Evolutionary conservation across 2,113 vertebrate species (phyloP).

Genomic region (Lepus americanus): DNA sequence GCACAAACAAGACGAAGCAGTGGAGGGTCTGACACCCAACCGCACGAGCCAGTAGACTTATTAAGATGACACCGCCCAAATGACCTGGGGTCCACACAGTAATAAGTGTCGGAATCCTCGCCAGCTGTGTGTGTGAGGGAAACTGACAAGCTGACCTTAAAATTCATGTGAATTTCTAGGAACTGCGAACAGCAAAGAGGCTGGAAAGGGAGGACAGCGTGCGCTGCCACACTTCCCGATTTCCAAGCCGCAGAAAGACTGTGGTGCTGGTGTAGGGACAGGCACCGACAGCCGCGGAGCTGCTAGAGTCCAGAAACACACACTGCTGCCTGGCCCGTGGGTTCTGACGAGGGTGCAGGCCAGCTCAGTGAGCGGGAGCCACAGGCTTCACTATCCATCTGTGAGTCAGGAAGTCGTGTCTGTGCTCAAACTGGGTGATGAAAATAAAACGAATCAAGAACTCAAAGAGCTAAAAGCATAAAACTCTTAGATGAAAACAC

Average conservation of each 20-base stretch:
- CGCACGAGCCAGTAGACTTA: too few relatives aligned
- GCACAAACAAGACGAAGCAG: background rate
- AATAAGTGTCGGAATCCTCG: background rate
- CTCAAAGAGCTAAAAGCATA: background rate
- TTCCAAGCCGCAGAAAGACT: background rate
- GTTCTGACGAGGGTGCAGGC: background rate
- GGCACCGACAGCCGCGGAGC: background rate
- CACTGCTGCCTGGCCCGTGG: too few relatives aligned
- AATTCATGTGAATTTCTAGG: background rate
- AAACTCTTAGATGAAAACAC: background rate
- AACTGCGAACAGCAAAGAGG: background rate
- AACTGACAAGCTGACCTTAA: background rate
- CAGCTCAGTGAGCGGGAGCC: background rate
- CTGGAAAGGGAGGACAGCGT: constrained; percentile 2
- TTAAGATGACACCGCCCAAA: background rate
- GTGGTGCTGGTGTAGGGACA: background rate
- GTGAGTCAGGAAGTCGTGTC: too few relatives aligned
- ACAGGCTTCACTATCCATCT: too few relatives aligned
- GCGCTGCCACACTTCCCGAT: background rate
- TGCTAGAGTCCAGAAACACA: background rate
- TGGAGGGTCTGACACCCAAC: background rate
- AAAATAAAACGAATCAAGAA: background rate
- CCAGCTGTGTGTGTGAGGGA: background rate
- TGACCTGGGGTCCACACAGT: background rate
- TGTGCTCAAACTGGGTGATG: background rate